phyloP scores from a whole-genome alignment of 1,140 invertebrate species.

The Chironomus tepperi region DNA sequence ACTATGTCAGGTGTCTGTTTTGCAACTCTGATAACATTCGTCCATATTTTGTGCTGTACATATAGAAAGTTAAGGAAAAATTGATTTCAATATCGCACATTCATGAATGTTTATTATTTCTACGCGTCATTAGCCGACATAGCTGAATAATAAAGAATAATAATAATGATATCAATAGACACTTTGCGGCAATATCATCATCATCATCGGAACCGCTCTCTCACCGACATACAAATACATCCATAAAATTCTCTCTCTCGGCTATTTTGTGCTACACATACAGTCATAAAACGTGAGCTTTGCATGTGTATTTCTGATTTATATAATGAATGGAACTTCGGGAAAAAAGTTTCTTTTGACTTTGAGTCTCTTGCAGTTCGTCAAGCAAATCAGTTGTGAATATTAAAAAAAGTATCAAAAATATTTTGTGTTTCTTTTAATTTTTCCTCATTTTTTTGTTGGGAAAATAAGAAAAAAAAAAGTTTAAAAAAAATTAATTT shows the following conservation, averaged over 20 bases:
- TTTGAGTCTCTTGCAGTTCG: constrained; percentile 17
- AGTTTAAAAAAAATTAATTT: background rate
- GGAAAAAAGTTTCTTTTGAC: constrained; percentile 22
- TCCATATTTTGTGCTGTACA: too few species aligned
- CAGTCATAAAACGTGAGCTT: background rate
- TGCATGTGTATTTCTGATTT: constrained; percentile 16
- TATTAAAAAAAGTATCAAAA: too few species aligned
- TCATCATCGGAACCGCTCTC: background rate
- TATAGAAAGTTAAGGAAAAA: background rate
- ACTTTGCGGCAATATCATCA: constrained; percentile 6
- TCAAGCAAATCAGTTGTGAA: constrained; percentile 22
- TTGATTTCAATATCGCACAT: background rate
- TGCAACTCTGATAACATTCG: too few species aligned
- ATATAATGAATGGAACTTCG: constrained; percentile 23
- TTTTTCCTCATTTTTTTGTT: background rate
- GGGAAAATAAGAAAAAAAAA: background rate
- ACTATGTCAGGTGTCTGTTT: too few species aligned
- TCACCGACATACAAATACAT: constrained; percentile 1
- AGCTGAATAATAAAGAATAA: too few species aligned
- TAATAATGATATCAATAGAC: constrained; percentile 9
- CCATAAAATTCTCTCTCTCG: background rate
- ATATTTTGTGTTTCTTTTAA: background rate
- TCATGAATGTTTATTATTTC: background rate
- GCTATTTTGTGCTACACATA: background rate
- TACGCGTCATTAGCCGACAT: background rate